These are phyloP conservation scores for Myzus persicae DNA, from an alignment of 1,140 invertebrate genomes.

Conservation along the genomic window DNA sequence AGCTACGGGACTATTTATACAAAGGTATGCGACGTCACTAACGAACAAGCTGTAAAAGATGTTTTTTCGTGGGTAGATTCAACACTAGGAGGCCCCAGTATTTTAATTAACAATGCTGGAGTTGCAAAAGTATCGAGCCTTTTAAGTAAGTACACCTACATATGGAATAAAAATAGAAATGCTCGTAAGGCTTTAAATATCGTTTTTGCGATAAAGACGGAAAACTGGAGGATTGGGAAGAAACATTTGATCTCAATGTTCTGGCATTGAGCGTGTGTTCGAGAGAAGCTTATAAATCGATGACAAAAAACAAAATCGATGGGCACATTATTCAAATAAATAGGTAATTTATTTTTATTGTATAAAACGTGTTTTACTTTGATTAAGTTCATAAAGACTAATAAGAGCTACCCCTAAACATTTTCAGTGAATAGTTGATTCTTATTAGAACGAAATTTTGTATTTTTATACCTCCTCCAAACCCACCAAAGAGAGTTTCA, in stretches of 20 bases:
- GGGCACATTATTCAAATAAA: conserved; percentile 76
- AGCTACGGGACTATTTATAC: conserved; percentile 63
- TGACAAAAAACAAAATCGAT: conserved; percentile 65
- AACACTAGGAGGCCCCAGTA: conserved; percentile 66
- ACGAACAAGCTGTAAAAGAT: conserved; percentile 66
- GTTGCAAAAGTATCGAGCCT: conserved; percentile 31
- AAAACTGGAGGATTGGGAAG: conserved; percentile 64
- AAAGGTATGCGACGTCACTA: conserved; percentile 67
- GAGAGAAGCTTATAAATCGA: conserved; percentile 68
- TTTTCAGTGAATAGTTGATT: no score
- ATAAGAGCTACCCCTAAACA: no score
- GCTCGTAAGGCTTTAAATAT: neutral
- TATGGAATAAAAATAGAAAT: neutral
- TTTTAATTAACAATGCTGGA: conserved; percentile 64
- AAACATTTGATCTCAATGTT: conserved; percentile 72
- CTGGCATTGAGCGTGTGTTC: conserved; percentile 69
- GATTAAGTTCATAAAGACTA: neutral
- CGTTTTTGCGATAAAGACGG: conserved; percentile 61
- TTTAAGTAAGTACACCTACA: conserved; percentile 11
- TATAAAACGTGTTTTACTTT: neutral
- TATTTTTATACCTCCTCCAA: no score
- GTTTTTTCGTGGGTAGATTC: conserved; percentile 66
- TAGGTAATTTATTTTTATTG: conserved; percentile 66
- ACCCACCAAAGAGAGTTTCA: no score
- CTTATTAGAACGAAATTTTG: no score